Evolutionary conservation across 1,140 invertebrate genomes (phyloP), one percentile per base, ranked within the genome.

Genomic region (Luehdorfia chinensis): DNA sequence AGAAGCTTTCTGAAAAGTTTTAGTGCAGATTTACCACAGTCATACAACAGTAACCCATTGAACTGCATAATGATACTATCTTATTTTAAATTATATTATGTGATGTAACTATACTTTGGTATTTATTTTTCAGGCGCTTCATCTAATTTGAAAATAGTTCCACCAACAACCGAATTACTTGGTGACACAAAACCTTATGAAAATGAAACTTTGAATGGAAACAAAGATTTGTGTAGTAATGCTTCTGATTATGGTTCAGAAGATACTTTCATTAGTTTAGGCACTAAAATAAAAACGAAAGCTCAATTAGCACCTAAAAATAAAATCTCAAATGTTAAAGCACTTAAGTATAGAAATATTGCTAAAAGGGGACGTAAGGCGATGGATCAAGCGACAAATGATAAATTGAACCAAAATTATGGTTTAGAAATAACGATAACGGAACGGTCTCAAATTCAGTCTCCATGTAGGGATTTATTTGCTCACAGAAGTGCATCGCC

Each of bases 241-340:
- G 77, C 72, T 15, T 88, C 84, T 30, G 86, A 88, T 48, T 81
- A 80, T 48, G 77, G 87, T 9, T 88, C 87, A 13, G 84, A 84
- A 64, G 87, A 88, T 36, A 88, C 87, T 2, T 87, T 75, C 45
- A 83, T 84, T 12, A 88, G 87, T 62, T 59, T 87, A 58, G 87
- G 87, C 30, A 85, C 80, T n/a, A 88, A 88, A 63, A 88, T 87
- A 12, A 88, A 88, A 74, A 79, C 73, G 9, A 87, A 74, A 67
- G 84, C 86, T 11, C 86, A 87, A 59, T 54, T 57, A 6, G 55
- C 67, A 4, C 51, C 66, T 7, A 84, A 79, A 64, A 58, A 57
- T 33, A 84, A 70, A 55, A 59, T 47, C 41, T 43, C 45, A 2
- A 75, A 70, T 46, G 21, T 60, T 31, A 85, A 75, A 53, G 47